Evolutionary conservation across 2,113 vertebrate species (phyloP), one percentile per base, ranked within the genome.

Genomic region (Hyla sarda): DNA sequence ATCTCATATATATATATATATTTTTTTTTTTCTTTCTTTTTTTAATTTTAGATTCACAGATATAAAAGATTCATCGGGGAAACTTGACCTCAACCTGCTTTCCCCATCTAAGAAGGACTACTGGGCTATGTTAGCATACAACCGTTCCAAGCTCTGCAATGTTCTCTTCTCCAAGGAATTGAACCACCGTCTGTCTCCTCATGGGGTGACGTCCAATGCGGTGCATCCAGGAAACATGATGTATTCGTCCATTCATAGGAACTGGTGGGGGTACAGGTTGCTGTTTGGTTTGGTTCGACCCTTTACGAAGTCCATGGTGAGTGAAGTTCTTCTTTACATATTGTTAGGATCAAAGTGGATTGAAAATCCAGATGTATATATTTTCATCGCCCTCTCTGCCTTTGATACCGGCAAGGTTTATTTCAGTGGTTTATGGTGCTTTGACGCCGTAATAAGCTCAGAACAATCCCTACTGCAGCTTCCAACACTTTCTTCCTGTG

Each of bases 231-330:
- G 98, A 85, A 99, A 98, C 90, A 94, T 99, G 96, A 97, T 99
- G 90, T 99, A 97, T 88, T 97, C 97, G 1, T 94, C 95, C 84
- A 32, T 99, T 34, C 97, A 98, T 88, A 95, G 92, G 62, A 94
- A 88, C 95, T 99, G 97, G 96, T 99, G 98, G 98, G 83, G 97
- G 87, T 99, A 98, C 90, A 97, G 95, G 5, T 90, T 99, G 82
- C 95, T 99, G 54, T 99, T 99, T 90, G 94, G 92, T 62, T 90
- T 99, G 93, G 97, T 91, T 81, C 93, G 97, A 11, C 98, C 98
- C 14, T 99, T 99, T 92, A 98, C 97, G 90, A 99, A 99, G 90
- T 99, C 97, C 73, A 95, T 99, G 98, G 98, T 99, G 95, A 95
- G 98, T 52, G 67, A 86, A 8, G 1, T 12, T 30, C 41, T 12